phyloP scores from a whole-genome alignment of 2,888 invertebrate species.

The Nineta flava region DNA sequence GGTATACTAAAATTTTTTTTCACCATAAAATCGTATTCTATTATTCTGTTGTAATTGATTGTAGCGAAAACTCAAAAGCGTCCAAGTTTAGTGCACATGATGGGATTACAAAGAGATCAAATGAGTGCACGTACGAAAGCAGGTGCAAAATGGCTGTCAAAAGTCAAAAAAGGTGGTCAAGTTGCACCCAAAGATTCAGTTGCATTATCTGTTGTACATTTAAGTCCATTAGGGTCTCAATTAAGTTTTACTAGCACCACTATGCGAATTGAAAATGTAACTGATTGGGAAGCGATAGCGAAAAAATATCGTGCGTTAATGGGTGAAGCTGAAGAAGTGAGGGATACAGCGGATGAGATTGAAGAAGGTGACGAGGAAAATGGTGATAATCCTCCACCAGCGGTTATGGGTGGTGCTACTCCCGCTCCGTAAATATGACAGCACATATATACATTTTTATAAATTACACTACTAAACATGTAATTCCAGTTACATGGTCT shows the following conservation, averaged over 20 bases:
- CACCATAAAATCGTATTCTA: not conserved
- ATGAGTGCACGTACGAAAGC: conserved; percentile 74
- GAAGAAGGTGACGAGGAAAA: conserved; percentile 22
- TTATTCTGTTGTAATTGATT: not conserved
- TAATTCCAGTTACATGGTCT: no score
- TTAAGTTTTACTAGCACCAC: conserved; percentile 61
- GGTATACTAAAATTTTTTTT: conserved; percentile 18
- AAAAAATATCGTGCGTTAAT: conserved; percentile 71
- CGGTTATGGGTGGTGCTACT: conserved; percentile 14
- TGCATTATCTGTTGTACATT: conserved; percentile 60
- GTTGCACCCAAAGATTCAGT: conserved; percentile 68
- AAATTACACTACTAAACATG: no score
- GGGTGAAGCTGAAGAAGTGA: conserved; percentile 41
- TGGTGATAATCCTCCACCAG: conserved; percentile 16
- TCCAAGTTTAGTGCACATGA: conserved; percentile 70
- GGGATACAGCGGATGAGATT: conserved; percentile 22
- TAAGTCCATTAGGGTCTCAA: conserved; percentile 73
- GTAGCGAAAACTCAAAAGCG: conserved; percentile 33
- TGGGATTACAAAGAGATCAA: conserved; percentile 46
- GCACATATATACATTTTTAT: no score
- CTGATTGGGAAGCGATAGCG: conserved; percentile 82
- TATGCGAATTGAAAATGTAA: conserved; percentile 73
- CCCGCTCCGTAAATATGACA: not conserved
- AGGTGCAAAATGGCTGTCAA: conserved; percentile 77
- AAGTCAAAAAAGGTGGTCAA: conserved; percentile 66